Evolutionary conservation across 2,888 invertebrate genomes (phyloP).

Genomic region (Yponomeuta cagnagella): DNA sequence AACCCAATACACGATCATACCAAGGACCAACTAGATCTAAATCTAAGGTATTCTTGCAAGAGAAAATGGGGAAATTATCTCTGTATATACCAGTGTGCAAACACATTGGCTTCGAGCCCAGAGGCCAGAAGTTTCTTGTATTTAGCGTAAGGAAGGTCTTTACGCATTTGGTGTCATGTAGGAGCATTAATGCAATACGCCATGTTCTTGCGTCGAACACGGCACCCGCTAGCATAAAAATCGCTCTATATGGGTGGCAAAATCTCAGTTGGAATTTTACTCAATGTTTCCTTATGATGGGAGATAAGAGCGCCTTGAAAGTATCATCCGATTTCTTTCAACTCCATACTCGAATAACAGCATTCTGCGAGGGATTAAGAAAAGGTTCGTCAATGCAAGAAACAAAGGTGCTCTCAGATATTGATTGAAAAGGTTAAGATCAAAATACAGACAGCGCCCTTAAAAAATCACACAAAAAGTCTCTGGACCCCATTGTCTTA

Average conservation of each 20-base stretch:
- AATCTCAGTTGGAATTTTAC: background rate
- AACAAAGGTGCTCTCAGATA: constrained; percentile 1
- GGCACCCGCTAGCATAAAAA: constrained; percentile 6
- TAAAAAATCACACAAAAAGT: constrained; percentile 12
- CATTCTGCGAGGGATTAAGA: background rate
- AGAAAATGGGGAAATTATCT: background rate
- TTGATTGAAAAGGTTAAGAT: constrained; percentile 2
- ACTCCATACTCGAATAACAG: background rate
- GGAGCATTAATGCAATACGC: constrained; percentile 7
- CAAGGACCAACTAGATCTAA: background rate
- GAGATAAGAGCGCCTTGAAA: background rate
- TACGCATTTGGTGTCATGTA: background rate
- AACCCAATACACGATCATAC: too few relatives aligned
- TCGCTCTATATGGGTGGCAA: constrained; percentile 3
- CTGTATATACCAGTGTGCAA: background rate
- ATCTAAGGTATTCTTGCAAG: background rate
- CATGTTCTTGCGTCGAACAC: constrained; percentile 8
- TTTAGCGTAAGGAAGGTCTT: constrained; percentile 13
- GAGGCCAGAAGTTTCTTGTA: constrained; percentile 11
- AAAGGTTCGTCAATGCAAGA: background rate
- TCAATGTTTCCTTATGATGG: background rate
- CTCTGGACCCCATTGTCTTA: constrained; percentile 24
- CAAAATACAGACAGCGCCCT: background rate
- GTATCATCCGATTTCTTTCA: background rate
- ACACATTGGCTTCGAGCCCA: constrained; percentile 1